Conservation (phyloP, 35 echinoderm and acorn worm genomes). For the Diadema setosum region DNA sequence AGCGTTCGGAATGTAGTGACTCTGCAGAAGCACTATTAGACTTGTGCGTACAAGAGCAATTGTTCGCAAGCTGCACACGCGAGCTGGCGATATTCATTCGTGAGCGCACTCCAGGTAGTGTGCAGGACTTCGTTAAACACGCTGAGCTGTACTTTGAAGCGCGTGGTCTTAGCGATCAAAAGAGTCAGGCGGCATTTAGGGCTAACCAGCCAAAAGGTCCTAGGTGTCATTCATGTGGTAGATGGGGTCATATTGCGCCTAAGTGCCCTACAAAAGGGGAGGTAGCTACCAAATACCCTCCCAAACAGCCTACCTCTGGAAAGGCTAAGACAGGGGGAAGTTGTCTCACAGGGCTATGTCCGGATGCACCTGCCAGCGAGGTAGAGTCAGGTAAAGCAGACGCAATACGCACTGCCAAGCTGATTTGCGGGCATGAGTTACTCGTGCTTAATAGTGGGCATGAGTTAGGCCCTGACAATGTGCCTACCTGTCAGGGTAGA, state of each 20-base stretch:
- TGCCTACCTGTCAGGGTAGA: constrained; percentile 28
- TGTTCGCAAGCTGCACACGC: not conserved
- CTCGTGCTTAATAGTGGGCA: constrained; percentile 17
- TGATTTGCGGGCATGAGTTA: constrained; percentile 49
- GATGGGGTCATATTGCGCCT: constrained; percentile 20
- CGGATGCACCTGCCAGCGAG: not conserved
- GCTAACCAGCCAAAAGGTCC: not conserved
- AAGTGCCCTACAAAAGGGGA: constrained; percentile 8
- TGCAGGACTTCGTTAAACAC: not conserved
- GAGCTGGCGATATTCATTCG: not conserved
- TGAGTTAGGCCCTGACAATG: not conserved
- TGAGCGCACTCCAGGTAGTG: not conserved
- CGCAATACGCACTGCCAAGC: not conserved
- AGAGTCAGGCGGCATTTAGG: not conserved
- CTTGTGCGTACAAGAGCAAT: not conserved
- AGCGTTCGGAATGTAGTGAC: not conserved
- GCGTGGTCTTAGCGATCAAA: not conserved
- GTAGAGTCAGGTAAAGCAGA: not conserved
- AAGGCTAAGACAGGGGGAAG: not conserved
- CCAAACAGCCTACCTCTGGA: not conserved
- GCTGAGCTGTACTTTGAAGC: not conserved
- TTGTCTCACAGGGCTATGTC: not conserved
- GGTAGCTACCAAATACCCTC: not conserved
- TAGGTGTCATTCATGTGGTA: not conserved
- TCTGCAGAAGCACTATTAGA: not conserved